These are phyloP conservation scores for Hydriomena furcata DNA, from an alignment of 2,888 invertebrate genomes.

Conservation along the genomic window DNA sequence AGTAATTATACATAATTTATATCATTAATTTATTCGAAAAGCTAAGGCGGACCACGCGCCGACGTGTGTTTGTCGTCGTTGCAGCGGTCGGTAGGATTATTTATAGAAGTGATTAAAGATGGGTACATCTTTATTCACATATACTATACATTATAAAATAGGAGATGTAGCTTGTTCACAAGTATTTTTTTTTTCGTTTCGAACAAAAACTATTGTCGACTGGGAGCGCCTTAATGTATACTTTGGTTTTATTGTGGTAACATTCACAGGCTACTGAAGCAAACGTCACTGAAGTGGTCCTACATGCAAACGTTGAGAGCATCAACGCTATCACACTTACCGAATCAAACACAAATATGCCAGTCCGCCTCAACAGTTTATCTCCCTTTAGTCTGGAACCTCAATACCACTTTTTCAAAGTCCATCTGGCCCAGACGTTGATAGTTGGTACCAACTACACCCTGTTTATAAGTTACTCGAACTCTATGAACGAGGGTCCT, in stretches of 20 bases:
- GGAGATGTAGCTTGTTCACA: no score
- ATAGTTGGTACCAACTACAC: constrained; percentile 57
- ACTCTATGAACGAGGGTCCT: constrained; percentile 78
- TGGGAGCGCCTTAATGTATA: no score
- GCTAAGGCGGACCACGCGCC: no score
- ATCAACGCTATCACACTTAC: constrained; percentile 48
- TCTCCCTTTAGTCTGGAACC: constrained; percentile 49
- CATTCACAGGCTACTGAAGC: constrained; percentile 54
- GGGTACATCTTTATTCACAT: no score
- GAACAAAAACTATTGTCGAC: no score
- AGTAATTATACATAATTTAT: no score
- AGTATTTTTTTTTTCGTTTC: no score
- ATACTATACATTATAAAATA: no score
- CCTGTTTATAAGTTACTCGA: constrained; percentile 71
- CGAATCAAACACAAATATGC: constrained; percentile 31
- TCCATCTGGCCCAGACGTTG: constrained; percentile 58
- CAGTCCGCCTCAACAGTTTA: constrained; percentile 34
- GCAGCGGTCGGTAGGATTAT: no score
- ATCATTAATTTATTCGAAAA: no score
- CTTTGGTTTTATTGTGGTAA: neutral
- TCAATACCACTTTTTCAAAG: constrained; percentile 70
- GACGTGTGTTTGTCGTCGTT: no score
- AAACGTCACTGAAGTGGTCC: constrained; percentile 63
- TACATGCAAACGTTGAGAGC: constrained; percentile 77
- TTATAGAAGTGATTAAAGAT: no score